Conservation (phyloP, 1,140 invertebrate species). For the Euwallacea fornicatus region DNA sequence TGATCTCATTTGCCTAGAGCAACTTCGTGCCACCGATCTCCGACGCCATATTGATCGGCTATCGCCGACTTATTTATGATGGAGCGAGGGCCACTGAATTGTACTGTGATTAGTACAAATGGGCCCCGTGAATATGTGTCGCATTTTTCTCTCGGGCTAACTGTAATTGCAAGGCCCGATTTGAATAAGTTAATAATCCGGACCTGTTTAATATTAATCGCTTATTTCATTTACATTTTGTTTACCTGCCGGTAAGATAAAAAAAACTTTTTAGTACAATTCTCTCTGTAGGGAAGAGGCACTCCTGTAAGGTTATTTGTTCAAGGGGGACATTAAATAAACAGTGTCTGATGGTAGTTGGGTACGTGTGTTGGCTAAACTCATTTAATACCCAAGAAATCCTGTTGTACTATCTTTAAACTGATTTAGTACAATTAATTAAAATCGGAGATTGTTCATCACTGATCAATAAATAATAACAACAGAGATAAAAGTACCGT, state of each 20-base stretch:
- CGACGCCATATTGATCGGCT: slow-evolving; percentile 31
- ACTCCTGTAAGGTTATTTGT: not conserved
- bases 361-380: too few species aligned
- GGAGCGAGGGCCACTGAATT: not conserved
- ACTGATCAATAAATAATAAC: too few species aligned
- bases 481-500: too few species aligned
- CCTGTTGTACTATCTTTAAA: too few species aligned
- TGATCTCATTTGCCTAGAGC: slow-evolving; percentile 36
- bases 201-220: not conserved
- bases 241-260: not conserved
- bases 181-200: not conserved
- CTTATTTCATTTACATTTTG: not conserved
- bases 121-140: not conserved
- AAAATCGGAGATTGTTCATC: too few species aligned
- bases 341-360: not conserved
- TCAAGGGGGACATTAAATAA: slow-evolving; percentile 1
- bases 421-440: too few species aligned
- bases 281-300: not conserved
- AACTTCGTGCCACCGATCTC: slow-evolving; percentile 25
- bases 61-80: slow-evolving; percentile 29
- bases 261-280: not conserved
- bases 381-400: too few species aligned
- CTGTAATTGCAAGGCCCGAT: not conserved
- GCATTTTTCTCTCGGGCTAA: not conserved
- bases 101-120: not conserved